Conservation (phyloP, 2,113 vertebrate genomes). For the Melanocharis versteri region DNA sequence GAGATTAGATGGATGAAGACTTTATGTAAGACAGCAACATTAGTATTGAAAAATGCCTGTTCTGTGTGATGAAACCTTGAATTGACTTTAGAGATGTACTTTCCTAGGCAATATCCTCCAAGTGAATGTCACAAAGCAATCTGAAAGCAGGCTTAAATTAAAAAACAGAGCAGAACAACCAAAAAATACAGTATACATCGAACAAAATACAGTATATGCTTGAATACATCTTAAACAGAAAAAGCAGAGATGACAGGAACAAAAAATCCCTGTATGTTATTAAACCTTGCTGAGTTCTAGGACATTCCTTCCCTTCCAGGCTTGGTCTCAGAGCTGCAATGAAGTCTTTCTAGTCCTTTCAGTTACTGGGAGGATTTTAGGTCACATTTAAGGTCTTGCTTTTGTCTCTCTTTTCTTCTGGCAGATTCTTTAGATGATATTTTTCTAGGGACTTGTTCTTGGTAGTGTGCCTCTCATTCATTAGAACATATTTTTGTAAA, state of each 20-base stretch:
- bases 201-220: background rate
- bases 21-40: background rate
- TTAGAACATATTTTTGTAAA: background rate
- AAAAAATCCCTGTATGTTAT: background rate
- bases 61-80: background rate
- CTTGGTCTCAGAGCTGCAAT: background rate
- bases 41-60: background rate
- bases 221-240: background rate
- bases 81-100: background rate
- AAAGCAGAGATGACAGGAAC: background rate
- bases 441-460: background rate
- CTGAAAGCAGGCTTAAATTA: background rate
- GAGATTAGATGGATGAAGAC: background rate
- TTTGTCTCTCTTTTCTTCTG: background rate
- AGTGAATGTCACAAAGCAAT: background rate
- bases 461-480: background rate
- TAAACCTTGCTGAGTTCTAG: background rate
- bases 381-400: background rate
- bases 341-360: background rate
- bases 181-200: too few relatives aligned
- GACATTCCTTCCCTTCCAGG: background rate
- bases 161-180: background rate
- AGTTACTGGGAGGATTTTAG: background rate
- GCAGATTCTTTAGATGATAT: background rate
- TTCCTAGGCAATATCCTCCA: background rate